These are phyloP conservation scores for Saccostrea echinata DNA, from an alignment of 1,140 invertebrate genomes.

Conservation along the genomic window DNA sequence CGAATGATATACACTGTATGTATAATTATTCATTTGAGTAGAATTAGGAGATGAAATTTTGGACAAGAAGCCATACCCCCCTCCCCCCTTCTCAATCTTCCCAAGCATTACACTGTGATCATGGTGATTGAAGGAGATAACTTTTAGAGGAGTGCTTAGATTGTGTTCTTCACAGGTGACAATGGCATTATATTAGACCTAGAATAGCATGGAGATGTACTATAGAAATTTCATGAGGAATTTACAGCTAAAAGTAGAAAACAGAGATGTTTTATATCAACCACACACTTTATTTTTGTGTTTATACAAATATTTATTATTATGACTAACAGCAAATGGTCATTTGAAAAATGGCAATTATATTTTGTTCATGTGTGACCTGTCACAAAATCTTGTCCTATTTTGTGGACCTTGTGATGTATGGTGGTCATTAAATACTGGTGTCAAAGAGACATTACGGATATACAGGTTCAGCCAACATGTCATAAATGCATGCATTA, in stretches of 20 bases:
- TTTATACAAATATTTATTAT: conserved; percentile 39
- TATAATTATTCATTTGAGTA: too few relatives aligned
- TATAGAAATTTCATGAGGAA: conserved; percentile 2
- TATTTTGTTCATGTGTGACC: conserved; percentile 38
- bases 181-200: not conserved
- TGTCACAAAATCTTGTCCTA: conserved; percentile 5
- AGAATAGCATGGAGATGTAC: conserved; percentile 9
- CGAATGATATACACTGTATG: too few relatives aligned
- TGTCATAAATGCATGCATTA: conserved; percentile 37
- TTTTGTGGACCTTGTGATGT: conserved; percentile 19
- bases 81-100: not conserved
- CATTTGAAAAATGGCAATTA: conserved; percentile 39
- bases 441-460: conserved; percentile 32
- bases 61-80: too few relatives aligned
- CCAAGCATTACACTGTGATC: not conserved
- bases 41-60: too few relatives aligned
- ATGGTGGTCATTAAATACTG: conserved; percentile 24
- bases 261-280: conserved; percentile 32
- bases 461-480: not conserved
- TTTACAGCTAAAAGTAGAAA: conserved; percentile 7
- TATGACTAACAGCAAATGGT: conserved; percentile 31
- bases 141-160: not conserved
- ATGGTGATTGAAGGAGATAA: not conserved
- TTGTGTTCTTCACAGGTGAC: not conserved
- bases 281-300: conserved; percentile 38